Evolutionary conservation across 2,113 vertebrate species (phyloP), one percentile per base, ranked within the genome.

Genomic region (Rhynchomys soricoides): DNA sequence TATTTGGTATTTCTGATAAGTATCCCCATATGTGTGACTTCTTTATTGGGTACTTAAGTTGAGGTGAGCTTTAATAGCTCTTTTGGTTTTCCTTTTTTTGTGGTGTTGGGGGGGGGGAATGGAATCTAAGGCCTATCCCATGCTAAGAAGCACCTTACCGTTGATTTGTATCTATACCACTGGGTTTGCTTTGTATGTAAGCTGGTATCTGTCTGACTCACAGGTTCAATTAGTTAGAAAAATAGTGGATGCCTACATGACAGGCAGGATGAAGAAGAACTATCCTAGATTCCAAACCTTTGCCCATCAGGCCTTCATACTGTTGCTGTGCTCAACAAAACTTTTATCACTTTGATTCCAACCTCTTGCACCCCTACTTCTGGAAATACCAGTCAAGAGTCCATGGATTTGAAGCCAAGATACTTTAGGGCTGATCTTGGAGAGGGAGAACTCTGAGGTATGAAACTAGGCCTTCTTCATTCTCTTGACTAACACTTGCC

Each of bases 351-450:
- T 91, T 94, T 64, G 45, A 10, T 82, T 90, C 48, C 73, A 86
- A 34, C 91, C 48, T 97, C 73, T 22, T 89, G 50, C 94, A 31
- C 26, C 45, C 26, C 43, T 71, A 43, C 79, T 26, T 96, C 75
- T 74, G 82, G 75, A 91, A 94, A 93, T 95, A 82, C n/a, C 64
- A 89, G 48, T 73, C 79, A 86, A 95, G 78, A 91, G 45, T 66
- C 29, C 31, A 95, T 55, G 26, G 11, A 86, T 95, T 82, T 97
- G 78, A 90, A 95, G 70, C 34, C 45, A 91, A 48, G 24, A 64
- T 94, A 64, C 26, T 7, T 87, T 37, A 86, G 17, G n/a, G 48
- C 43, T 95, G 13, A 50, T 90, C 55, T 94, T 29, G 24, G 90
- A 74, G 83, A 97, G n/a, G 43, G 17, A 59, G 75, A 86, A 12